Evolutionary conservation across 2,888 invertebrate genomes (phyloP).

Genomic region (Malthinus flaveolus): DNA sequence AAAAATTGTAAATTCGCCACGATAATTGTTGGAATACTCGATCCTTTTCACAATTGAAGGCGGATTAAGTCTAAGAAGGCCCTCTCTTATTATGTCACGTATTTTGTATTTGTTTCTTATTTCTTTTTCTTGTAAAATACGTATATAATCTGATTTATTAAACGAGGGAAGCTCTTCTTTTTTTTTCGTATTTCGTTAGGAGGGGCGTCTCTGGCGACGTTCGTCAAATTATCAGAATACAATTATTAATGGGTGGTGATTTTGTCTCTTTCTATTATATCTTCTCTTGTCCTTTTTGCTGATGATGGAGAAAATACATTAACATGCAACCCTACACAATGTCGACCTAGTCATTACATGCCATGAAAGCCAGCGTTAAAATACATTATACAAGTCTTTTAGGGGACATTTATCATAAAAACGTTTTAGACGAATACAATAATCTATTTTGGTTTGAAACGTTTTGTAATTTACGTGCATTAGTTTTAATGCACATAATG

Average conservation of each 20-base stretch:
- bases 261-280: slow-evolving; percentile 37
- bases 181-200: slow-evolving; percentile 38
- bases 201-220: slow-evolving; percentile 61
- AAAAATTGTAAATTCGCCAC: slow-evolving; percentile 38
- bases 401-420: slow-evolving; percentile 46
- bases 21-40: slow-evolving; percentile 7
- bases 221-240: slow-evolving; percentile 53
- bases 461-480: slow-evolving; percentile 4
- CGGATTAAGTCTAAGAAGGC: slow-evolving; percentile 47
- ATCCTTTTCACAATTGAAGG: slow-evolving; percentile 36
- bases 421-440: slow-evolving; percentile 33
- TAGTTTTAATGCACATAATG: slow-evolving; percentile 4
- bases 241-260: slow-evolving; percentile 51
- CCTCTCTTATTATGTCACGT: slow-evolving; percentile 47
- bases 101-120: slow-evolving; percentile 44
- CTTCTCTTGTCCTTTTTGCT: slow-evolving; percentile 38
- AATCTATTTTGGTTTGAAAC: slow-evolving; percentile 18
- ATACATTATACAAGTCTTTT: slow-evolving; percentile 48
- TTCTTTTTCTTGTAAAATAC: slow-evolving; percentile 26
- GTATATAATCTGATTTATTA: slow-evolving; percentile 27
- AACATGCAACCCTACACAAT: slow-evolving; percentile 51
- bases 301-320: slow-evolving; percentile 51
- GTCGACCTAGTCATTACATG: slow-evolving; percentile 52
- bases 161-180: too few relatives aligned
- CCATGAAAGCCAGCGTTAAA: slow-evolving; percentile 51